Evolutionary conservation across 2,888 invertebrate species (phyloP), one percentile per base, ranked within the genome.

Genomic region (Mesoligia furuncula): DNA sequence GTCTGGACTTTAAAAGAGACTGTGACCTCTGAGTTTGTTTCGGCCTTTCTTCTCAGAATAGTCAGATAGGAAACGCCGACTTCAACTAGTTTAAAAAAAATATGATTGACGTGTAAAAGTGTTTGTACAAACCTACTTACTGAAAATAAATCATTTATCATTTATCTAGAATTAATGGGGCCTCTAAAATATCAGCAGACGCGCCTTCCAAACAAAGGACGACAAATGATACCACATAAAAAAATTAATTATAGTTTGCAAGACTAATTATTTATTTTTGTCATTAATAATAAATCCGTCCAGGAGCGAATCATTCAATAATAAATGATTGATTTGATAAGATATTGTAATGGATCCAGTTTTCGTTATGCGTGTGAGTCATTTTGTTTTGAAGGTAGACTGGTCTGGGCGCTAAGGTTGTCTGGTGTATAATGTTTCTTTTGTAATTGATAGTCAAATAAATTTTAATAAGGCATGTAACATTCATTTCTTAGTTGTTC

Each of bases 381-480:
- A 81, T 72, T 78, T 65, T 51, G 76, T 66, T 70, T 61, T 57
- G 82, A 78, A 82, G 85, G 87, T 59, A 77, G 85, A 82, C 87
- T 7, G 8, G 81, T 84, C 85, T 81, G 17, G 31, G 31, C 17
- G 65, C n/a, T 54, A 24, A 77, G 72, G 81, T 65, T 74, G 61
- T 39, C 73, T 54, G 9, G 71, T 61, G 48, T 83, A 83, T 84
- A 27, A 24, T 67, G 39, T 85, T 59, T 78, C 64, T 73, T 71
- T 75, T 85, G 83, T 81, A 85, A 85, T 77, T 66, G 62, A 81
- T 77, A 84, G 65, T 59, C 67, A 61, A 71, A 70, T 76, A 54
- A 17, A 65, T 65, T 48, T 15, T 9, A 69, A n/a, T 67, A 71
- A 24, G n/a, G 9, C 13, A 24, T 66, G 64, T 39, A 54, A 36